Evolutionary conservation across 2,113 vertebrate species (phyloP), one percentile per base, ranked within the genome.

Genomic region (Phrynocephalus versicolor): DNA sequence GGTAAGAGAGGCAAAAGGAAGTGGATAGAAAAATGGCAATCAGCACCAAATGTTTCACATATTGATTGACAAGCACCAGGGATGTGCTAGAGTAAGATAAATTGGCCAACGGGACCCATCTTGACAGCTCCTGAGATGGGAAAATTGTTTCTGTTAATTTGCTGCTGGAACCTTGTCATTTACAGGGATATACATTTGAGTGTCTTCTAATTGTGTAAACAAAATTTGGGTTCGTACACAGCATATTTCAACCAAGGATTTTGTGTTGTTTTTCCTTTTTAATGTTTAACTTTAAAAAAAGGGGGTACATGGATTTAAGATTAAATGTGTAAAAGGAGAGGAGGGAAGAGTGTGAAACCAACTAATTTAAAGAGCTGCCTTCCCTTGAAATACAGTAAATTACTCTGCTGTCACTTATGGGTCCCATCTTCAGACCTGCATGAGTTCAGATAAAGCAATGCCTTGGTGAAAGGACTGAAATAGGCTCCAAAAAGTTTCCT

Each of bases 101-200:
- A 97, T 97, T 97, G 96, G 96, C 96, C 96, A 96, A 95, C 94
- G 93, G 96, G 95, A 95, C 95, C 96, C 95, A 94, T 96, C 95
- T 96, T 97, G 96, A 97, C 97, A 97, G 96, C 94, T 96, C 93
- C 93, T 94, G 94, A 97, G 96, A 97, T 96, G 94, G 95, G 95
- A 95, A 97, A 97, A 97, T 96, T 97, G 96, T 97, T 97, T 96
- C 95, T 95, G 95, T 96, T 97, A 97, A 97, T 97, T 96, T 96
- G 94, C 94, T 92, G 90, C 92, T 88, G 95, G 95, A 95, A 97
- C 96, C 94, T 96, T 97, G 96, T 97, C 96, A 96, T 96, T 96
- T 96, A 95, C 87, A 79, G 90, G 93, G 90, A 95, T 84, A 88
- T 87, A 92, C 95, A 94, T 92, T 94, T 95, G 94, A 96, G 94